phyloP scores from a whole-genome alignment of 92 coral and sea anemone genomes.

The Umimayanthus chanpuru region DNA sequence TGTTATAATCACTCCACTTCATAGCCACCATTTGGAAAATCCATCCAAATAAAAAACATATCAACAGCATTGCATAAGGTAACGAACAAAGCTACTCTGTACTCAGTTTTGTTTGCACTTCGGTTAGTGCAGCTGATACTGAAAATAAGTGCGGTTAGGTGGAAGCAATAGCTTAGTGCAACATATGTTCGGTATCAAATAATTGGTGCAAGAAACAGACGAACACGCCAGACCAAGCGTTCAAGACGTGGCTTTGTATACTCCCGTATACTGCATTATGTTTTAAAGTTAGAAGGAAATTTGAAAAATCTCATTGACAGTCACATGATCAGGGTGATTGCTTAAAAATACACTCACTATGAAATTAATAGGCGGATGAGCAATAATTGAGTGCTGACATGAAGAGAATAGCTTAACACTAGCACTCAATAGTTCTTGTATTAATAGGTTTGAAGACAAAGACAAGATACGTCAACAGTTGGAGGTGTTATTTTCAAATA shows the following conservation, averaged over 20 bases:
- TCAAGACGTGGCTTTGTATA: not conserved
- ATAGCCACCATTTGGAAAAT: too few relatives aligned
- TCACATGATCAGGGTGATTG: conserved; percentile 15
- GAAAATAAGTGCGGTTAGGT: not conserved
- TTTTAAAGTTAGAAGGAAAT: not conserved
- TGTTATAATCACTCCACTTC: too few relatives aligned
- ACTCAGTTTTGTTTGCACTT: not conserved
- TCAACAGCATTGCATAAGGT: too few relatives aligned
- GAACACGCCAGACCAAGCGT: not conserved
- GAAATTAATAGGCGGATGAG: not conserved
- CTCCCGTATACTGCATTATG: too few relatives aligned
- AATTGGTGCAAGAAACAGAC: not conserved
- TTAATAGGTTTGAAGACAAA: conserved; percentile 21
- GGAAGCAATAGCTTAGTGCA: not conserved
- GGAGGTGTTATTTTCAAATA: conserved; percentile 7
- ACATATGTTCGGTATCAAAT: not conserved
- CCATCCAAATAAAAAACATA: too few relatives aligned
- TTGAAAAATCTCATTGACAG: not conserved
- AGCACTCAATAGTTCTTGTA: not conserved
- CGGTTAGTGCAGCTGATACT: not conserved
- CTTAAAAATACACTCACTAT: not conserved
- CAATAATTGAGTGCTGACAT: not conserved
- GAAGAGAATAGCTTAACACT: not conserved
- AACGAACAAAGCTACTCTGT: not conserved
- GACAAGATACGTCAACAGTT: conserved; percentile 4